Evolutionary conservation across 2,113 vertebrate species (phyloP).

Genomic region (Mormyrus lacerda): DNA sequence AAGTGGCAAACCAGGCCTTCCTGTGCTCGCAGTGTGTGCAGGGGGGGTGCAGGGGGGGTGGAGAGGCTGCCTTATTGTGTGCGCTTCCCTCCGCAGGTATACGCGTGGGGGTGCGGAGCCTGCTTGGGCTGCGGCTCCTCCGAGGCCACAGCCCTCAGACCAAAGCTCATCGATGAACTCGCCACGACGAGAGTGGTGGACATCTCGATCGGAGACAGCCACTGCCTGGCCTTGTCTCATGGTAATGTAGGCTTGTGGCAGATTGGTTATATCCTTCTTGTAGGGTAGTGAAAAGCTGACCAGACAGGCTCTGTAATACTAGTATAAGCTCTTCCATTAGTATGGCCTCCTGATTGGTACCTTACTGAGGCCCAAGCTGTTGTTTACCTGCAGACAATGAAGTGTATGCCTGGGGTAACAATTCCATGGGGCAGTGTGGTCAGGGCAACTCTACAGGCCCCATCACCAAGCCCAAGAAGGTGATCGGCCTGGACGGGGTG

Average conservation of each 20-base stretch:
- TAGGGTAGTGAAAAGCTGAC: not conserved
- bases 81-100: slow-evolving; percentile 52
- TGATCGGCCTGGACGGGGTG: slow-evolving; percentile 73
- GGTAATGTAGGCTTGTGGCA: slow-evolving; percentile 49
- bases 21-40: not conserved
- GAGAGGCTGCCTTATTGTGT: not conserved
- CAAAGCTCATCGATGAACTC: slow-evolving; percentile 72
- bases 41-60: not conserved
- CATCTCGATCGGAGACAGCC: slow-evolving; percentile 77
- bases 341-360: not conserved
- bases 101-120: slow-evolving; percentile 75
- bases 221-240: slow-evolving; percentile 75
- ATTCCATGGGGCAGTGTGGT: slow-evolving; percentile 79
- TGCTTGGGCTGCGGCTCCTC: slow-evolving; percentile 77
- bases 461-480: slow-evolving; percentile 81
- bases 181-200: slow-evolving; percentile 74
- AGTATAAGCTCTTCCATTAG: not conserved
- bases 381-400: slow-evolving; percentile 65
- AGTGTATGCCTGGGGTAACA: slow-evolving; percentile 81
- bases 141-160: slow-evolving; percentile 72
- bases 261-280: not conserved
- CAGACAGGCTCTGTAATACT: not conserved
- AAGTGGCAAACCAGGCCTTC: not conserved
- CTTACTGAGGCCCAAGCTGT: not conserved
- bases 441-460: slow-evolving; percentile 78